These are phyloP conservation scores for Zaprionus africanus DNA, from an alignment of 1,140 invertebrate genomes.

Conservation along the genomic window DNA sequence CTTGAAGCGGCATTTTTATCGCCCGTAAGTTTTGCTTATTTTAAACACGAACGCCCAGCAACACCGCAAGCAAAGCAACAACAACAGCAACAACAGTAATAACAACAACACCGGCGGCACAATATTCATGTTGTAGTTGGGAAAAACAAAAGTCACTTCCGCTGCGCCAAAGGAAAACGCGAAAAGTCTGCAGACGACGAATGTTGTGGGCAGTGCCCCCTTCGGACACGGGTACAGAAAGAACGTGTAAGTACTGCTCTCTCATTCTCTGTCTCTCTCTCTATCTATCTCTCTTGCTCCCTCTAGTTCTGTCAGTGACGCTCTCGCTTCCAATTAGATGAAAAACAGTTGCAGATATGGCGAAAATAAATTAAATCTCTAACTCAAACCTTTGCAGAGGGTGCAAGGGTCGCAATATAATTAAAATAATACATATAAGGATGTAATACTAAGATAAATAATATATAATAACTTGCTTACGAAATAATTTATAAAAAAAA, in stretches of 20 bases:
- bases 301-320: background rate
- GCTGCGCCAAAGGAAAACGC: constrained; percentile 73
- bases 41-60: constrained; percentile 69
- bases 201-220: constrained; percentile 37
- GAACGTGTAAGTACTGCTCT: background rate
- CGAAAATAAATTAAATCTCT: constrained; percentile 9
- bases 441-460: background rate
- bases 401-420: background rate
- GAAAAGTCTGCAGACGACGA: constrained; percentile 68
- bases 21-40: constrained; percentile 77
- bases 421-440: background rate
- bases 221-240: constrained; percentile 5
- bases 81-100: constrained; percentile 45
- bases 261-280: background rate
- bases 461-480: no score
- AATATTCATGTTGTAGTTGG: constrained; percentile 70
- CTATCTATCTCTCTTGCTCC: background rate
- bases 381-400: background rate
- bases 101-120: constrained; percentile 65
- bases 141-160: constrained; percentile 81
- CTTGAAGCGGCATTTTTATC: constrained; percentile 74
- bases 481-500: no score
- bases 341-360: constrained; percentile 33
- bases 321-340: constrained; percentile 49
- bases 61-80: constrained; percentile 18